phyloP scores from a whole-genome alignment of 23 tunicate genomes.

The Ascidia mentula region DNA sequence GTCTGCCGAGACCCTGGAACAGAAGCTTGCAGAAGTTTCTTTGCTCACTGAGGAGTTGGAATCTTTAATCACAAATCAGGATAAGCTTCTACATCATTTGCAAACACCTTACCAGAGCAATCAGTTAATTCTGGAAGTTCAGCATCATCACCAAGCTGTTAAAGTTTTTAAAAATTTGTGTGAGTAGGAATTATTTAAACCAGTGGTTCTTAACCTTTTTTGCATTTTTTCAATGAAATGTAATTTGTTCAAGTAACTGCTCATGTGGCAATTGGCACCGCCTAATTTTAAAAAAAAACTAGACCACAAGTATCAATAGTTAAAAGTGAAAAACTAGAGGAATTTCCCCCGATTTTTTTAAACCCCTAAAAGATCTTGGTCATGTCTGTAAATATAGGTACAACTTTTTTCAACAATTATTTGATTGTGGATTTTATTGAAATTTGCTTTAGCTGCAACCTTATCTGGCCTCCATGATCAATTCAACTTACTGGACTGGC shows the following conservation, averaged over 20 bases:
- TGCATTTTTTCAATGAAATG: too few species aligned
- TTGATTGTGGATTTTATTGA: not conserved
- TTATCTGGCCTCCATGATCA: not conserved
- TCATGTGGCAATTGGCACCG: too few species aligned
- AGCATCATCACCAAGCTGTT: not conserved
- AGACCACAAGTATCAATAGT: too few species aligned
- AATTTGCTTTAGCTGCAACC: not conserved
- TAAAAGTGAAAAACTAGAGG: too few species aligned
- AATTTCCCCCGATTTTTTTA: too few species aligned
- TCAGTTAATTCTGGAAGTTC: not conserved
- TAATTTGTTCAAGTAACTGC: too few species aligned
- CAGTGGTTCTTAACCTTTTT: too few species aligned
- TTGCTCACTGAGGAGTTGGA: not conserved
- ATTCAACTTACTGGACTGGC: not conserved
- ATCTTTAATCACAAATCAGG: not conserved
- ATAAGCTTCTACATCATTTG: not conserved
- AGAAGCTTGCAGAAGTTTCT: not conserved
- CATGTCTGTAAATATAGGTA: too few species aligned
- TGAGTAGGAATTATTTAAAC: not conserved
- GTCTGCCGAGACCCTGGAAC: not conserved
- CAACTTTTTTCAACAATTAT: too few species aligned
- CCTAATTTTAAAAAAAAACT: too few species aligned
- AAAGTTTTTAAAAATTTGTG: not conserved
- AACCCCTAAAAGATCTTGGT: too few species aligned
- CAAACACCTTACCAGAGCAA: not conserved